These are phyloP conservation scores for Cebidichthys violaceus DNA, from an alignment of 2,113 vertebrate genomes.

Conservation along the genomic window DNA sequence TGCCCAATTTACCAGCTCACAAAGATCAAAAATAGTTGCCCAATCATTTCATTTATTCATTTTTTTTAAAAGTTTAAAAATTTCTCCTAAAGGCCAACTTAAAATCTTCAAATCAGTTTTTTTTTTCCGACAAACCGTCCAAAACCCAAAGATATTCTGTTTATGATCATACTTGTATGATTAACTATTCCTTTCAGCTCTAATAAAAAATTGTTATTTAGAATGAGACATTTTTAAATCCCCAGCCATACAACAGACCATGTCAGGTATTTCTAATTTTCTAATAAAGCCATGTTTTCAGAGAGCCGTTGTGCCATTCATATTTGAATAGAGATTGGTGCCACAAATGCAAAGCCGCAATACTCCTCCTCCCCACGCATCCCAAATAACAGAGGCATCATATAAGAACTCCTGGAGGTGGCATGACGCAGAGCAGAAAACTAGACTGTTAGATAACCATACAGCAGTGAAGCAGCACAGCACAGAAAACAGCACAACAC, in stretches of 20 bases:
- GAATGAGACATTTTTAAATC: background rate
- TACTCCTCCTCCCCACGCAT: conserved; percentile 54
- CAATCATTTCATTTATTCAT: too few species aligned
- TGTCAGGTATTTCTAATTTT: background rate
- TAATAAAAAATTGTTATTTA: background rate
- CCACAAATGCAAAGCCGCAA: conserved; percentile 43
- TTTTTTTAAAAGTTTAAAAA: too few species aligned
- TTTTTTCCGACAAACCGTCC: background rate
- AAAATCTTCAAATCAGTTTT: background rate
- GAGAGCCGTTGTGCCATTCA: conserved; percentile 23
- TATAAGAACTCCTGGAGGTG: conserved; percentile 74
- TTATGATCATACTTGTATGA: background rate
- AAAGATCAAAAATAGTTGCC: background rate
- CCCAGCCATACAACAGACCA: background rate
- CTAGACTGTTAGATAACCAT: conserved; percentile 68
- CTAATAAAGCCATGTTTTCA: conserved; percentile 1
- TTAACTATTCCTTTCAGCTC: background rate
- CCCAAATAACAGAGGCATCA: conserved; percentile 65
- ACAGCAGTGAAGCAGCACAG: conserved; percentile 41
- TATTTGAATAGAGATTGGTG: conserved; percentile 39
- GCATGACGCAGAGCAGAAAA: conserved; percentile 66
- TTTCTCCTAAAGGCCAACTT: background rate
- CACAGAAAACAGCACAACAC: conserved; percentile 30
- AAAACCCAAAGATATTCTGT: background rate
- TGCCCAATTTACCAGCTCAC: background rate